Conservation (phyloP, 2,888 invertebrate species). For the Idaea aversata region DNA sequence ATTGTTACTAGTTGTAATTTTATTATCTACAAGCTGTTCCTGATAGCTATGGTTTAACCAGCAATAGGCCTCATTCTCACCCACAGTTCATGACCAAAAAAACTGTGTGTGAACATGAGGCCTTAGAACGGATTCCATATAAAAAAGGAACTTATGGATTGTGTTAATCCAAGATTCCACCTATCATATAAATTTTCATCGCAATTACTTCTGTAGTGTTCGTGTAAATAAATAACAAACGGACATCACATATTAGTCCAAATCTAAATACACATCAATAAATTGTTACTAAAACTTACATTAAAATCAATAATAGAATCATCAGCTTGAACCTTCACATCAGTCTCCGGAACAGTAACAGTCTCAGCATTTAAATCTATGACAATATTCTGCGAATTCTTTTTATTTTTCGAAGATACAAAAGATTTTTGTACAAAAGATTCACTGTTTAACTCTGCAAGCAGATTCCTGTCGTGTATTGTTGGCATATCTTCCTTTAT, state of each 20-base stretch:
- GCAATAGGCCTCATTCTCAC: too few species aligned
- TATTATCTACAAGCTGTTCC: too few species aligned
- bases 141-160: too few species aligned
- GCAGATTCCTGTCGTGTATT: slow-evolving; percentile 77
- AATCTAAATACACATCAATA: too few species aligned
- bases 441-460: slow-evolving; percentile 87
- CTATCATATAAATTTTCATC: too few species aligned
- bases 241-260: background rate
- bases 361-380: slow-evolving; percentile 87
- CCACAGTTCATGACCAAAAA: too few species aligned
- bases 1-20: too few species aligned
- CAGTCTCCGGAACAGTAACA: slow-evolving; percentile 82
- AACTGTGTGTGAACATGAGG: too few species aligned
- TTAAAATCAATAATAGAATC: slow-evolving; percentile 84
- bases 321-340: slow-evolving; percentile 67
- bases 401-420: slow-evolving; percentile 81
- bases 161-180: too few species aligned
- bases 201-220: too few species aligned
- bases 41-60: too few species aligned
- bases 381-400: slow-evolving; percentile 84
- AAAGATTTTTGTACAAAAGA: slow-evolving; percentile 83
- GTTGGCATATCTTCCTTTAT: slow-evolving; percentile 76
- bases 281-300: slow-evolving; percentile 65
- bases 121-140: too few species aligned
- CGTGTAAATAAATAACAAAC: background rate